Evolutionary conservation across 2,888 invertebrate species (phyloP).

Genomic region (Lasioglossum zephyrum): DNA sequence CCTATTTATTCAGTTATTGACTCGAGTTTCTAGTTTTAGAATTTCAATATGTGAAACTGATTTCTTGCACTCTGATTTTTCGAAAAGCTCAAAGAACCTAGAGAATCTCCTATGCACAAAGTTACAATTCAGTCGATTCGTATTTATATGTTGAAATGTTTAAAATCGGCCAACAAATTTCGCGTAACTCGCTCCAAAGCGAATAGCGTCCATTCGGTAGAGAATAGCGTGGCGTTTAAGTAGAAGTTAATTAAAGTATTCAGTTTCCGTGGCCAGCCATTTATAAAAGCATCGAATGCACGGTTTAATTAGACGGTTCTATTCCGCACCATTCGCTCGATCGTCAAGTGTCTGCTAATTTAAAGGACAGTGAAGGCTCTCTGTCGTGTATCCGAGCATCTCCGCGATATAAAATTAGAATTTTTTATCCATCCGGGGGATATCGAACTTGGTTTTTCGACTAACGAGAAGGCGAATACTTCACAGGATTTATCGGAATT

Average conservation of each 20-base stretch:
- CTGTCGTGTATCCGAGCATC: background rate
- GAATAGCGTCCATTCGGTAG: background rate
- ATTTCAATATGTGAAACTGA: background rate
- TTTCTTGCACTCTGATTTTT: background rate
- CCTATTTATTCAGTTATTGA: too few relatives aligned
- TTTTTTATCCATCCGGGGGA: background rate
- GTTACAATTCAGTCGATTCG: background rate
- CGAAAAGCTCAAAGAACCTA: background rate
- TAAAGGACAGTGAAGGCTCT: background rate
- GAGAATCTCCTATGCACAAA: too few relatives aligned
- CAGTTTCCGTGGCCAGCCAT: background rate
- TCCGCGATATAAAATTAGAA: background rate
- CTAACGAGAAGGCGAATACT: background rate
- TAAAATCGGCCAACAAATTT: background rate
- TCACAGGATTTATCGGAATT: background rate
- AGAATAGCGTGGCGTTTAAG: background rate
- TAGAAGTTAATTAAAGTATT: background rate
- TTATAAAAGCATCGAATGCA: background rate
- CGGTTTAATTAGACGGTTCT: background rate
- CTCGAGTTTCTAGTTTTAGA: background rate
- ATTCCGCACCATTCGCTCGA: background rate
- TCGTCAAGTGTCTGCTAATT: conserved; percentile 4
- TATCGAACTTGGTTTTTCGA: background rate
- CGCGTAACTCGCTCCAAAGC: background rate
- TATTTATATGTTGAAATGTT: background rate